Percentiles rank a stretch among this genome's conserved stretches.
phyloP scores from a whole-genome alignment of 1,140 invertebrate genomes.

The Lethrus apterus region DNA sequence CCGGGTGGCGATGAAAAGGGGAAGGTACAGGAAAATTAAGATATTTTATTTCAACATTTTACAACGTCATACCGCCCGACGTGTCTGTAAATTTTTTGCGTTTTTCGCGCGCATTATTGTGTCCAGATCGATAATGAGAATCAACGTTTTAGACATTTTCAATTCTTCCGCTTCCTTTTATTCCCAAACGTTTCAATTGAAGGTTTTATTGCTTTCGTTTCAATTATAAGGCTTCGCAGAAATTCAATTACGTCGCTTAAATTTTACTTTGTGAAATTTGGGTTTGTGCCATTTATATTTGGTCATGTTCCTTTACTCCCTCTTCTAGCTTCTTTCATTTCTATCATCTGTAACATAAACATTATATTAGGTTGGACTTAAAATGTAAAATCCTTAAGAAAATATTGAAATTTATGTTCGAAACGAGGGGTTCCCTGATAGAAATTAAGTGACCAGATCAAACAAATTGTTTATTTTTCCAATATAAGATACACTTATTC shows the following conservation, averaged over 20 bases:
- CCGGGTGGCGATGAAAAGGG: conserved; percentile 2
- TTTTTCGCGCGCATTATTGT: conserved; percentile 32
- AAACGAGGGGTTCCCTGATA: too few relatives aligned
- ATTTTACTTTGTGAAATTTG: conserved; percentile 23
- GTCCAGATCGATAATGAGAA: conserved; percentile 39
- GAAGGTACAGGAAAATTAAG: conserved; percentile 15
- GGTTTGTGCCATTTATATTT: conserved; percentile 14
- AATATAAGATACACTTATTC: too few relatives aligned
- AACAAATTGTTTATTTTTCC: too few relatives aligned
- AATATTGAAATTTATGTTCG: too few relatives aligned
- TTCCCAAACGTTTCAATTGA: background rate
- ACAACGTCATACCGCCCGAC: conserved; percentile 7
- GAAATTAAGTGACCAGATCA: too few relatives aligned
- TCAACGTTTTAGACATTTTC: conserved; percentile 37
- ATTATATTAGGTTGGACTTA: too few relatives aligned
- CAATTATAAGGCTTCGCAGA: background rate
- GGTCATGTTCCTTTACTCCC: conserved; percentile 20
- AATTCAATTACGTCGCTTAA: conserved; percentile 4
- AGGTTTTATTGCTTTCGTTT: conserved; percentile 16
- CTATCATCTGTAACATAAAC: conserved; percentile 4
- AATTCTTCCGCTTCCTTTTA: background rate
- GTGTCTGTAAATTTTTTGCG: conserved; percentile 9
- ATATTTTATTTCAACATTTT: conserved; percentile 3
- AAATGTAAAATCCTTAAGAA: too few relatives aligned
- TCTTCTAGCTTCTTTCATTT: background rate